These are phyloP conservation scores for Dipodomys merriami DNA, from an alignment of 2,113 vertebrate species.

Conservation along the genomic window DNA sequence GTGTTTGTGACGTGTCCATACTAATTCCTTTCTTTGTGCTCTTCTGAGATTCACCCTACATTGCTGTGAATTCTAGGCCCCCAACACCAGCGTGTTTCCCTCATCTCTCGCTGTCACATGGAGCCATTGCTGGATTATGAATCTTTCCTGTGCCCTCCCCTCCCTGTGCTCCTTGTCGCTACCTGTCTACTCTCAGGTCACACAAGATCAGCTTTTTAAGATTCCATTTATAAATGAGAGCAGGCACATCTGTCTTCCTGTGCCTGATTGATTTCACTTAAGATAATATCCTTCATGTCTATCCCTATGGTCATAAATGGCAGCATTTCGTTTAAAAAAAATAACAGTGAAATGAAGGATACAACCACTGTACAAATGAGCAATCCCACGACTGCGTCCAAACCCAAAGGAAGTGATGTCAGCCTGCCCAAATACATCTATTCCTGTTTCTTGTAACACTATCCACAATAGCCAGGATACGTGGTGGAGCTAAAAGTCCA, in stretches of 20 bases:
- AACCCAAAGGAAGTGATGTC: not conserved
- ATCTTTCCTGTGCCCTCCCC: not conserved
- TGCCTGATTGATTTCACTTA: not conserved
- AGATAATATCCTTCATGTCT: not conserved
- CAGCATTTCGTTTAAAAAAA: not conserved
- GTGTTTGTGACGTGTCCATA: not conserved
- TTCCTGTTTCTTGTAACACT: too few relatives aligned
- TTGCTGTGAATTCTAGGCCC: too few relatives aligned
- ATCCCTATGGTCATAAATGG: not conserved
- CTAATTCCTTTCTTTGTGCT: not conserved
- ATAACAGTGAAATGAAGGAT: not conserved
- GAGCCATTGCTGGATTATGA: too few relatives aligned
- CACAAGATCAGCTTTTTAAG: not conserved
- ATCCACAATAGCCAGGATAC: not conserved
- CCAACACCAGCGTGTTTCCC: not conserved
- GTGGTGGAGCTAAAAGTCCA: not conserved
- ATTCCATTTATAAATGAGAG: not conserved
- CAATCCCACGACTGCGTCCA: not conserved
- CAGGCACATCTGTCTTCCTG: not conserved
- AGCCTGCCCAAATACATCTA: not conserved
- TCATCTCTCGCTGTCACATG: too few relatives aligned
- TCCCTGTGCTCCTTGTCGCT: not conserved
- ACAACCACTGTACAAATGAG: not conserved
- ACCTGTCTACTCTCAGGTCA: not conserved
- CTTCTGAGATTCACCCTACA: not conserved